Percentiles rank a stretch among this genome's conserved stretches.
Evolutionary conservation across 2,888 invertebrate genomes (phyloP).

Genomic region (Timema cristinae): DNA sequence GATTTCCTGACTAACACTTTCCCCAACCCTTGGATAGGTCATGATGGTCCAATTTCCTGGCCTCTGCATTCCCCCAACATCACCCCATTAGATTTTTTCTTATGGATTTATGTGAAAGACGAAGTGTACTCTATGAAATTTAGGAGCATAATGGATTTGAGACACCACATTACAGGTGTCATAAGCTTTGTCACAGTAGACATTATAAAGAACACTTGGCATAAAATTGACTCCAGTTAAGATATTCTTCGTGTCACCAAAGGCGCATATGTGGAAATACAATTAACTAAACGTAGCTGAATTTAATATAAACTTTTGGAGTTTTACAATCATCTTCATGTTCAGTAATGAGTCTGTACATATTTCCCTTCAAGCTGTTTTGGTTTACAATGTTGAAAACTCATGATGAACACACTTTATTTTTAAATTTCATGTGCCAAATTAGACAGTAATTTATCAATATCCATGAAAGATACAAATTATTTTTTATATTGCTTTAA

Average conservation of each 20-base stretch:
- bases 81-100: not conserved
- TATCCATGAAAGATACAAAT: too few relatives aligned
- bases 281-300: too few relatives aligned
- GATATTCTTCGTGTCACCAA: not conserved
- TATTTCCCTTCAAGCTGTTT: too few relatives aligned
- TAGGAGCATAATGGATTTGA: not conserved
- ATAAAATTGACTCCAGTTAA: not conserved
- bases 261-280: not conserved
- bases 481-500: too few relatives aligned
- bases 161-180: not conserved
- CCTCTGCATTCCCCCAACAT: not conserved
- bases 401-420: too few relatives aligned
- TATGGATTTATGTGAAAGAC: constrained; percentile 12
- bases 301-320: too few relatives aligned
- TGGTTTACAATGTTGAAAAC: too few relatives aligned
- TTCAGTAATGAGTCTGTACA: too few relatives aligned
- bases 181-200: not conserved
- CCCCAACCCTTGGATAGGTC: constrained; percentile 6
- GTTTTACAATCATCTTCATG: too few relatives aligned
- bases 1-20: not conserved
- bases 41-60: not conserved
- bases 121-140: constrained; percentile 2
- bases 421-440: too few relatives aligned
- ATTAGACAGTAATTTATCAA: too few relatives aligned
- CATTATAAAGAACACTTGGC: not conserved